Conservation (phyloP, 2,113 vertebrate genomes). For the Oncorhynchus masou region DNA sequence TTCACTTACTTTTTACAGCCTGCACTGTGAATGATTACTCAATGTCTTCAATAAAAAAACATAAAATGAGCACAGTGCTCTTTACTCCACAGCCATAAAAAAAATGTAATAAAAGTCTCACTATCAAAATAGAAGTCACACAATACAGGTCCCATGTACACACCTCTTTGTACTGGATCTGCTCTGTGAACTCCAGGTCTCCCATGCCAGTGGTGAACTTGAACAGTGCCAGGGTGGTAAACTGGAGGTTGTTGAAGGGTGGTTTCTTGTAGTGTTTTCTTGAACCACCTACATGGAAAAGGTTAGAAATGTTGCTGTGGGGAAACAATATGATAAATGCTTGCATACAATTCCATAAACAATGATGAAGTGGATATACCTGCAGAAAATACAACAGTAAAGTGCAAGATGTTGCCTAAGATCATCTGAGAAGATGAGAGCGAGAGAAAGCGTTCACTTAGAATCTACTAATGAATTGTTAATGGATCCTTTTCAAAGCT, state of each 20-base stretch:
- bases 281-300: background rate
- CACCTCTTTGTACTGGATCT: slow-evolving; percentile 82
- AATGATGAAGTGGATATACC: slow-evolving; percentile 61
- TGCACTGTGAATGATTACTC: no score
- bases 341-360: background rate
- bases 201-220: slow-evolving; percentile 96
- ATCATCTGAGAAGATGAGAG: slow-evolving; percentile 76
- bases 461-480: background rate
- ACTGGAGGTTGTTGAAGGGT: slow-evolving; percentile 78
- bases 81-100: no score
- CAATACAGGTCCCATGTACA: slow-evolving; percentile 38
- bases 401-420: slow-evolving; percentile 84
- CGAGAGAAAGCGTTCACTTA: background rate
- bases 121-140: background rate
- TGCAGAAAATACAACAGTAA: slow-evolving; percentile 85
- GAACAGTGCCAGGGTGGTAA: slow-evolving; percentile 86
- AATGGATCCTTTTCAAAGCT: background rate
- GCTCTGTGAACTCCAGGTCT: slow-evolving; percentile 86
- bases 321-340: background rate
- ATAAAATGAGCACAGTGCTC: no score
- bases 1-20: no score
- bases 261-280: slow-evolving; percentile 31
- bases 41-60: no score
- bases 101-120: no score
- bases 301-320: background rate